Base-by-base conservation (phyloP, 2,888 invertebrate species). In the Xanthorhoe spadicearia region DNA sequence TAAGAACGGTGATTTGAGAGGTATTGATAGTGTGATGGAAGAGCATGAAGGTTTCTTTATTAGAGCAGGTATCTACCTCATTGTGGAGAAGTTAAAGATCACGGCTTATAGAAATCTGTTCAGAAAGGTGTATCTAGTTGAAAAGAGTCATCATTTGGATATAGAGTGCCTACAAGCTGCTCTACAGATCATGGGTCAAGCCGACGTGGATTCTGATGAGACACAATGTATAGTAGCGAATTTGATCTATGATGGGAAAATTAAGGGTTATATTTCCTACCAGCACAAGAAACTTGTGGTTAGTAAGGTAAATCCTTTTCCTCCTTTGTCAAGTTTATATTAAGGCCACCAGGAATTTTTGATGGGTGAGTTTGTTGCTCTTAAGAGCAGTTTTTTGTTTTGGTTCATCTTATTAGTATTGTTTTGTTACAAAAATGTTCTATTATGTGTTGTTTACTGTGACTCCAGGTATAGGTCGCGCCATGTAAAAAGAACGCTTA, bases 251-350 rank as follows among this genome's bases (percentile, higher is more conserved):
- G 98, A 99, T 89, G 98, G 98, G 23, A 99, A 98, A 93, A 98
- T 99, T 77, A 99, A 99, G 87, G 99, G 99, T 0, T 99, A 99
- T 87, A 98, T 99, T 81, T 99, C 99, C 0, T 97, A 98, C 90
- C 97, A 98, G 77, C 99, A 99, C 89, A 97, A 98, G 85, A 99
- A 99, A 90, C 95, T 99, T 64, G 99, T 99, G 55, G 97, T 99
- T 53, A 99, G 99, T 80, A 99, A 99, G 87, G 97, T 98, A 84
- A 98, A 98, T 93, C 97, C 99, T 0, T 99, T 99, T 86, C 99
- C 99, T 3, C 91, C 95, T 13, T 87, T 97, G 49, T 95, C 96
- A 71, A 94, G 94, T 73, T 93, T 96, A 74, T 94, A 88, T 77
- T 86, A 82, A 17, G 6, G 17, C 46, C 2, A 46, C 15, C 4